Base-by-base conservation (phyloP, 2,797 vertebrate species). In the Microctenopoma stevenorrisi region DNA sequence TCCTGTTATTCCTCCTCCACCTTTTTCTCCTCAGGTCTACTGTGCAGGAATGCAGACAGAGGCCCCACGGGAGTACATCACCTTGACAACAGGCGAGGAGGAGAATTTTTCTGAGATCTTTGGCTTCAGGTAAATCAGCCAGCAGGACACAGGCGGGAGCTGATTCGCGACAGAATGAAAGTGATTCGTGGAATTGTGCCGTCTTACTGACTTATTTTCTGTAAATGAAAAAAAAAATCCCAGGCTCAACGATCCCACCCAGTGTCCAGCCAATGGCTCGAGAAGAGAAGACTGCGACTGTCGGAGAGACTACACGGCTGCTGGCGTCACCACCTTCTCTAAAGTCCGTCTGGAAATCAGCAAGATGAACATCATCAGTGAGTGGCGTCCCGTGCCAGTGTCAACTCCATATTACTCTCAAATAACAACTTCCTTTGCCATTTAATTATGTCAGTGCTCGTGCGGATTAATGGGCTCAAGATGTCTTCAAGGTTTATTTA, bases 91-190 rank as follows among this genome's bases (percentile, higher is more conserved):
- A 0, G 95, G 96, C 1, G 96, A 97, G 73, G 92, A 88, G 14
- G 96, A 99, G 87, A 99, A 99, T 88, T 99, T 96, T 84, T 99
- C 98, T 0, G 97, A 99, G 90, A 97, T 99, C 50, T 99, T 97
- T 70, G 96, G 95, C 77, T 96, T 96, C 93, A 99, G 97, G 97
- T 99, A 95, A 48, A 89, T 79, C 69, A 63, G 47, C 52, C 26
- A 37, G 62, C 66, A 71, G 67, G 65, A 81, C 47, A 83, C 80
- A 30, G 56, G 38, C 46, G 43, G 78, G 57, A 72, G 44, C 30
- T 0, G 22, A 66, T 84, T 84, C 56, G 72, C 75, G 51, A 37
- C 42, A 68, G 55, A 62, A 69, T 47, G 68, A 60, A 43, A 35
- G 46, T 14, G 63, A 76, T 68, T 79, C 53, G 38, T 65, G 53